Evolutionary conservation across 2,797 vertebrate genomes (phyloP).

Genomic region (Acanthis flammea): DNA sequence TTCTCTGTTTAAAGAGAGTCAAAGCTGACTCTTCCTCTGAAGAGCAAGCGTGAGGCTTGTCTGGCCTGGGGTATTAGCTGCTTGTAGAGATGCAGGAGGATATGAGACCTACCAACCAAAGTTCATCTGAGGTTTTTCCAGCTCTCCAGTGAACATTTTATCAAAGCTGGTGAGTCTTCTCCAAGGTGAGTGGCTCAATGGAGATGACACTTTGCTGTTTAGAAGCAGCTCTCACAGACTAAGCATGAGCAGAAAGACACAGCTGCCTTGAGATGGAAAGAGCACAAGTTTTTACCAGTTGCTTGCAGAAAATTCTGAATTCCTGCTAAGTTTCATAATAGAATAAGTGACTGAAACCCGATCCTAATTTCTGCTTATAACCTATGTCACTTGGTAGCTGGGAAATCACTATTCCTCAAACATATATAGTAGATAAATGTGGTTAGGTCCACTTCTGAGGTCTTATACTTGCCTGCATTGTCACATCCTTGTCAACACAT

Average conservation of each 20-base stretch:
- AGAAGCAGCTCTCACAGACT: not conserved
- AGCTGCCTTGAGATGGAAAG: not conserved
- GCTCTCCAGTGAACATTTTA: not conserved
- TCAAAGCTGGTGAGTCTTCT: not conserved
- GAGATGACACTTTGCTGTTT: not conserved
- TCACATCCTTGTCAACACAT: not conserved
- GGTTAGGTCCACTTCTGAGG: not conserved
- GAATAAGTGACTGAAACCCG: not conserved
- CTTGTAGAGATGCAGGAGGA: not conserved
- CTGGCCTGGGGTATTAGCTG: not conserved
- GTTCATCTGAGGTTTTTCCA: not conserved
- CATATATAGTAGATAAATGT: not conserved
- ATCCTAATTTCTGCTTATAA: not conserved
- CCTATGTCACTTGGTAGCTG: not conserved
- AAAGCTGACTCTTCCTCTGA: not conserved
- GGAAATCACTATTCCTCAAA: not conserved
- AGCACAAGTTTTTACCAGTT: not conserved
- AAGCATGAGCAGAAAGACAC: accelerated
- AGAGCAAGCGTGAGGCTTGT: not conserved
- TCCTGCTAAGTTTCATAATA: not conserved
- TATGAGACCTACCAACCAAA: not conserved
- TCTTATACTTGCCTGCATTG: not conserved
- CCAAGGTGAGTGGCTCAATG: not conserved
- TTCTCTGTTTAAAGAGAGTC: not conserved
- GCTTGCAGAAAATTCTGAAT: not conserved